Base-by-base conservation (phyloP, 2,797 vertebrate species). In the Anabas testudineus region DNA sequence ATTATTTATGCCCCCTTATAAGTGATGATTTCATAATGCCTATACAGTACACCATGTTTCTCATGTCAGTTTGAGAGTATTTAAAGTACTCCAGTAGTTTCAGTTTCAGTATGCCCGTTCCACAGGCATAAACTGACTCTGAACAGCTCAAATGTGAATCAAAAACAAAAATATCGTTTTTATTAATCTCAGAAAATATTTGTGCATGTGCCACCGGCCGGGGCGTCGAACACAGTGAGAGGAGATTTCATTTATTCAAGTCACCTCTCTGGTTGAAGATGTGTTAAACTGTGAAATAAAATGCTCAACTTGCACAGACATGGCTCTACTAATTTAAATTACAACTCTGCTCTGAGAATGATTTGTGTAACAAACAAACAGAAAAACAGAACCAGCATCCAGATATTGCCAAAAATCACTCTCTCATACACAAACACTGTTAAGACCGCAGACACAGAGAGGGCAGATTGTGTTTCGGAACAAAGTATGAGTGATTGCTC, bases 331-430 rank as follows among this genome's bases (percentile, higher is more conserved):
- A 48, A 22, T 48, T 55, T 49, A 65, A 21, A 69, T 34, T 30
- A 61, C 55, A 51, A 51, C 45, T 43, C 14, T 42, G 51, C 32
- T 68, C n/a, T 56, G 22, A 62, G 22, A 62, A 46, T 37, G 62
- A 55, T 22, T 7, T 34, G 34, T 8, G 34, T 34, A 34, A 10
- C 34, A 34, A 34, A 34, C 2, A 3, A 28, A 34, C 2, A 3
- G 28, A 67, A 64, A 16, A 36, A 57, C 60, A 18, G 14, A 61
- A 48, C 3, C 18, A 65, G 28, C 18, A 22, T 43, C 16, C 28
- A 52, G 22, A 58, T 28, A 74, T 32, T 5, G 42, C 12, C 14
- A 30, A 48, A 63, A 52, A 2, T 46, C 58, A 36, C 43, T 12
- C 16, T 59, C 49, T 67, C n/a, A n/a, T n/a, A n/a, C 26, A 28